Evolutionary conservation across 2,888 invertebrate genomes (phyloP).

Genomic region (Pseudococcus longispinus): DNA sequence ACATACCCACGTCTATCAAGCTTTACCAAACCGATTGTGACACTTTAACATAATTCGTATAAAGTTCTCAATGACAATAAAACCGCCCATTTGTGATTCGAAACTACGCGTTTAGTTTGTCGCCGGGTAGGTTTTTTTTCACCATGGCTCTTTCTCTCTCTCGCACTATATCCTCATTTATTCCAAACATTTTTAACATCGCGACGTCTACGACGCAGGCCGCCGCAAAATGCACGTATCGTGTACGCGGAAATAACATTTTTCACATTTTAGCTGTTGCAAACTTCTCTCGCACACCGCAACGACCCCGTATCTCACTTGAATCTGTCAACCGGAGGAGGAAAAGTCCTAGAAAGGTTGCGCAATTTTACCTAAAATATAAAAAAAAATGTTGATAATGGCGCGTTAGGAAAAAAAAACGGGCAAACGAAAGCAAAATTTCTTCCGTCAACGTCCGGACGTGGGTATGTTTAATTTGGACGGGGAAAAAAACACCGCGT

Average conservation of each 20-base stretch:
- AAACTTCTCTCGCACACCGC: neutral
- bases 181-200: neutral
- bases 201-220: neutral
- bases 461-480: neutral
- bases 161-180: neutral
- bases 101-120: neutral
- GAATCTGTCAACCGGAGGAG: neutral
- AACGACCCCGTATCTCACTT: neutral
- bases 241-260: neutral
- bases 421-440: conserved; percentile 1
- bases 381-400: neutral
- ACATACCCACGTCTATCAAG: neutral
- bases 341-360: neutral
- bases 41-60: conserved; percentile 13
- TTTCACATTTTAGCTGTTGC: conserved; percentile 1
- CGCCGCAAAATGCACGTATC: neutral
- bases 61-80: conserved; percentile 18
- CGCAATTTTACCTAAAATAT: neutral
- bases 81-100: conserved; percentile 26
- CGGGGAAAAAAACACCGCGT: neutral
- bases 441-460: conserved; percentile 11
- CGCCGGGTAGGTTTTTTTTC: neutral
- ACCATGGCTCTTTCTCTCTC: neutral
- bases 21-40: conserved; percentile 13
- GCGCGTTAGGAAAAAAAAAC: neutral